Base-by-base conservation (phyloP, 1,140 invertebrate species). In the Triops longicaudatus region DNA sequence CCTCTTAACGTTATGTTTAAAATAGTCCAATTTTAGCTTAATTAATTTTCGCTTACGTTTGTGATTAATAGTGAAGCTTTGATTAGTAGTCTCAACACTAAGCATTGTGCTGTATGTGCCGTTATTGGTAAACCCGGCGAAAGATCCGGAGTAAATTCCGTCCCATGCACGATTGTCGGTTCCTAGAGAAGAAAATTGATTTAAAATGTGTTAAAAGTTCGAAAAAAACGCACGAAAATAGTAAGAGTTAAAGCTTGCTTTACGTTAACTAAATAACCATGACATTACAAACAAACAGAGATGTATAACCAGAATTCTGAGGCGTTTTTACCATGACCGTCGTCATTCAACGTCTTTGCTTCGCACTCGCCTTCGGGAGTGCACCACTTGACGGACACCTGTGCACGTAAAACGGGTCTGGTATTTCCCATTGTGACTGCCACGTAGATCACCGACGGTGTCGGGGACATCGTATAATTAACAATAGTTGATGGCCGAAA, bases 81-180 rank as follows among this genome's bases (percentile, higher is more conserved):
- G 22, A 17, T 75, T 75, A 42, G 74, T 75, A 26, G 22, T n/a
- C 22, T 75, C 44, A 26, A 75, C 74, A 1, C n/a, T 26, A 7
- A 44, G 26, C 26, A 43, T 44, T 14, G 44, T 41, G 31, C 74
- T 43, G 74, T 75, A 75, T 12, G 44, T 42, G 26, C 74, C 74
- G 26, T 27, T 43, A 26, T 41, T 26, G 26, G 74, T 43, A 44
- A 43, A 75, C 11, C 31, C 5, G 9, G 22, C 27, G 31, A 75
- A 42, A 1, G 37, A 22, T 42, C 37, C 74, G 1, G 74, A 75
- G 74, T 75, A 75, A n/a, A 75, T 44, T 41, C 74, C 74, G 42
- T 75, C 74, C 26, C 44, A 43, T 7, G 74, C 74, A 31, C 37
- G 22, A 42, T 75, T 75, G 22, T 75, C 74, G 10, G 7, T 44